Evolutionary conservation across 2,113 vertebrate species (phyloP).

Genomic region (Megaleporinus macrocephalus): DNA sequence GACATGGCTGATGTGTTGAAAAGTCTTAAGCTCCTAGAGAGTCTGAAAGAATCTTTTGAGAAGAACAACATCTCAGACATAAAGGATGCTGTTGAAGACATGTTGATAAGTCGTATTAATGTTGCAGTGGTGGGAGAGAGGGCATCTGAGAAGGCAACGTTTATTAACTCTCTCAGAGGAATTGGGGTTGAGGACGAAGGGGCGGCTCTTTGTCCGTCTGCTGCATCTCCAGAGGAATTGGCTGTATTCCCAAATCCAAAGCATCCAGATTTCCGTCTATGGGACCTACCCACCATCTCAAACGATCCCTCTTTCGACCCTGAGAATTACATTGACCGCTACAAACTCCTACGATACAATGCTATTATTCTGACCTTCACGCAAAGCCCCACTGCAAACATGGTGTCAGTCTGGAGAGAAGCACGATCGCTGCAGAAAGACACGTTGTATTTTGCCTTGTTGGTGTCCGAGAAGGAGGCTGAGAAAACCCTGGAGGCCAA

Average conservation of each 20-base stretch:
- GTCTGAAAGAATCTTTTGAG: constrained; percentile 74
- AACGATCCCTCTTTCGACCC: constrained; percentile 58
- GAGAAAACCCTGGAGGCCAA: constrained; percentile 63
- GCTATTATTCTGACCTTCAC: constrained; percentile 69
- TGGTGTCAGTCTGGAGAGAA: constrained; percentile 64
- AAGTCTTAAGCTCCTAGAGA: constrained; percentile 71
- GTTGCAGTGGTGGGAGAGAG: constrained; percentile 68
- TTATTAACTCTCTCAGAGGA: constrained; percentile 73
- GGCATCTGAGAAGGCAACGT: constrained; percentile 63
- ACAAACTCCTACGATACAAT: constrained; percentile 69
- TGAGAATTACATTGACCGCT: constrained; percentile 65
- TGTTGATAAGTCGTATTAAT: constrained; percentile 75
- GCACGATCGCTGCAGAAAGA: constrained; percentile 65
- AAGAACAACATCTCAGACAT: constrained; percentile 74
- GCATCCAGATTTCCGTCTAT: constrained; percentile 72
- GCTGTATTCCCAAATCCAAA: constrained; percentile 66
- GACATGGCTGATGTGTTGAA: constrained; percentile 72
- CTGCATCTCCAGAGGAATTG: constrained; percentile 59
- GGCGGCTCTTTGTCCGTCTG: constrained; percentile 47
- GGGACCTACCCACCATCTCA: constrained; percentile 70
- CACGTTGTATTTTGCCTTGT: constrained; percentile 67
- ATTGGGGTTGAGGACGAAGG: constrained; percentile 66
- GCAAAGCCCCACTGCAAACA: constrained; percentile 52
- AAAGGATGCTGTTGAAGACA: constrained; percentile 75
- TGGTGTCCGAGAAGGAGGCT: constrained; percentile 60